Base-by-base conservation (phyloP, 2,797 vertebrate genomes). In the Cuculus canorus region DNA sequence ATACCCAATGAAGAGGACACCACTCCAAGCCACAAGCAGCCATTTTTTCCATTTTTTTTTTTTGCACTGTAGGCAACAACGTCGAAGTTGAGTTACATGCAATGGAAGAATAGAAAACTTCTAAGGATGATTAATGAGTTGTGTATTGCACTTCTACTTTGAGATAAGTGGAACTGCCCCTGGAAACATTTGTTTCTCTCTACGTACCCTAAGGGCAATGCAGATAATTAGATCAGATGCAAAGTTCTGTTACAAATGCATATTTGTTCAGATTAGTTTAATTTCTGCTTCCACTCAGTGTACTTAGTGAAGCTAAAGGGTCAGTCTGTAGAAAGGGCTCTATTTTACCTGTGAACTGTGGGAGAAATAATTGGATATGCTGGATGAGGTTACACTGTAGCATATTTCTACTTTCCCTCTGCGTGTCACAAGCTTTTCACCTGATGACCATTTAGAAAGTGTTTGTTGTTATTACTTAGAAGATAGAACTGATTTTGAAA, bases 1-100 rank as follows among this genome's bases (percentile, higher is more conserved):
- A 10, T n/a, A n/a, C 10, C 8, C 47, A n/a, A 11, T 1, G 4
- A 48, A 53, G 8, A 21, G 18, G 53, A 41, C 3, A 2, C 10
- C 37, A 7, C 3, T 78, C 37, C 48, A 78, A 78, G 14, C 8
- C 9, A 18, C 28, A 30, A 43, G 14, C 30, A 28, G 32, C 11
- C 24, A 64, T 14, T 64, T 78, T 64, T 32, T 78, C 25, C 32
- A 53, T n/a, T n/a, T n/a, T n/a, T n/a, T n/a, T n/a, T n/a, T n/a
- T n/a, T n/a, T n/a, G n/a, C 5, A 4, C 24, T 64, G 18, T 43
- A 27, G 25, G 30, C 82, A 78, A 41, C 5, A 1, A 10, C 81
- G 30, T 41, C 14, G 76, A 39, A 71, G 25, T 4, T 39, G 21
- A 30, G 17, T 76, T 47, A 43, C 30, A 82, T 79, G 22, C 5